phyloP scores from a whole-genome alignment of 2,113 vertebrate species.

The Chascanopsetta lugubris region DNA sequence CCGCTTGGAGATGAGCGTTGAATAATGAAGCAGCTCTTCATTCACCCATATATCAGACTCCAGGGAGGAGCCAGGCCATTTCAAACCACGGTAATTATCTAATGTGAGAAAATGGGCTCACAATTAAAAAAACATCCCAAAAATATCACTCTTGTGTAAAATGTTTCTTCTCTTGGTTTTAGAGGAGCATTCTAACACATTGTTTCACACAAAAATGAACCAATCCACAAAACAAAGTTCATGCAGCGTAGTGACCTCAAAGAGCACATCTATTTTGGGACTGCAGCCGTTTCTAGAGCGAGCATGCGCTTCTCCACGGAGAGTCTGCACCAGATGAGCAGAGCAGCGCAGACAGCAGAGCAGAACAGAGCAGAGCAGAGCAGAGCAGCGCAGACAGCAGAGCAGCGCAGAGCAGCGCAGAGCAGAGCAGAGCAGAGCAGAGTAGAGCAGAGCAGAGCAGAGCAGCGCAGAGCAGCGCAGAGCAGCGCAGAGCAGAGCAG shows the following conservation, averaged over 20 bases:
- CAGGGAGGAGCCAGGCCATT: slow-evolving; percentile 67
- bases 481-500: no score
- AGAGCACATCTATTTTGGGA: slow-evolving; percentile 40
- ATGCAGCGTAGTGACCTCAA: slow-evolving; percentile 36
- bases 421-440: no score
- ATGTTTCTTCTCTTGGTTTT: slow-evolving; percentile 32
- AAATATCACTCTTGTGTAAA: slow-evolving; percentile 51
- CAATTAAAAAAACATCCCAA: slow-evolving; percentile 57
- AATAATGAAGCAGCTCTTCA: slow-evolving; percentile 71
- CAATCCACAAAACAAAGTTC: slow-evolving; percentile 33
- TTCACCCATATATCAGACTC: slow-evolving; percentile 71
- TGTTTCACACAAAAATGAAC: slow-evolving; percentile 10
- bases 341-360: no score
- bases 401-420: no score
- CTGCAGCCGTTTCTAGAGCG: slow-evolving; percentile 12
- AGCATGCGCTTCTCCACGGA: slow-evolving; percentile 41
- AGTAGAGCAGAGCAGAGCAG: no score
- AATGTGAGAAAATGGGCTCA: slow-evolving; percentile 51
- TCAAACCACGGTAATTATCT: slow-evolving; percentile 71
- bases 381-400: no score
- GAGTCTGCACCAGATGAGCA: slow-evolving; percentile 42
- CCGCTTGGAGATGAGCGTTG: slow-evolving; percentile 63
- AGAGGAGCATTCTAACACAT: slow-evolving; percentile 12
- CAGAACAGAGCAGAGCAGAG: no score
- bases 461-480: no score